Conservation (phyloP, 1,140 invertebrate genomes). For the Aplysia californica region DNA sequence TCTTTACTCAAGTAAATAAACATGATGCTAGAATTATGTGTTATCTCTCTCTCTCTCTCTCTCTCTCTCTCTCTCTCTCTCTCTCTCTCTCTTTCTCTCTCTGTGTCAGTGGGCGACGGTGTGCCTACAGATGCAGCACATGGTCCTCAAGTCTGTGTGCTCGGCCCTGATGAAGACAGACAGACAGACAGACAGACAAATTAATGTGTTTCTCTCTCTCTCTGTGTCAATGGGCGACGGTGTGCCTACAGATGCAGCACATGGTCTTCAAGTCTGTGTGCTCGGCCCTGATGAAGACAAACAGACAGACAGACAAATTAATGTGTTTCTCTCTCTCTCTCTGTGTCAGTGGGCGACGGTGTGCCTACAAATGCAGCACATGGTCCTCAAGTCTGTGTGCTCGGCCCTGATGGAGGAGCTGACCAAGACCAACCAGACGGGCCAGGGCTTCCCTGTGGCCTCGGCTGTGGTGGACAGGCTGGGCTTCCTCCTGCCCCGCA, state of each 20-base stretch:
- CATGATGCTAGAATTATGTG: no score
- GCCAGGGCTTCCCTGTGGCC: slow-evolving; percentile 86
- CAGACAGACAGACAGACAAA: no score
- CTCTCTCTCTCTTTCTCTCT: slow-evolving; percentile 64
- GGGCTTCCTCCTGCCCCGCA: slow-evolving; percentile 75
- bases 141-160: slow-evolving; percentile 81
- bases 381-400: slow-evolving; percentile 81
- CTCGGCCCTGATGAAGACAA: slow-evolving; percentile 80
- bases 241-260: slow-evolving; percentile 84
- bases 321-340: slow-evolving; percentile 64
- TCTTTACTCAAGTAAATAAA: no score
- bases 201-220: slow-evolving; percentile 64
- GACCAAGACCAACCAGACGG: slow-evolving; percentile 82
- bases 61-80: no score
- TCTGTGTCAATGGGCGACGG: slow-evolving; percentile 86
- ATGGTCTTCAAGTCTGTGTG: slow-evolving; percentile 82
- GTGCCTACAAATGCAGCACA: slow-evolving; percentile 82
- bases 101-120: slow-evolving; percentile 89
- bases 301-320: no score
- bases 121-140: slow-evolving; percentile 82
- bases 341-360: slow-evolving; percentile 89
- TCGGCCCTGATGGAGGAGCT: slow-evolving; percentile 83
- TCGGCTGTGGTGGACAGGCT: slow-evolving; percentile 88
- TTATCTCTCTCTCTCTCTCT: no score
- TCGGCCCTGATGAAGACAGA: slow-evolving; percentile 81